These are phyloP conservation scores for Scaptodrosophila latifasciaeformis DNA, from an alignment of 2,888 invertebrate genomes.

Conservation along the genomic window DNA sequence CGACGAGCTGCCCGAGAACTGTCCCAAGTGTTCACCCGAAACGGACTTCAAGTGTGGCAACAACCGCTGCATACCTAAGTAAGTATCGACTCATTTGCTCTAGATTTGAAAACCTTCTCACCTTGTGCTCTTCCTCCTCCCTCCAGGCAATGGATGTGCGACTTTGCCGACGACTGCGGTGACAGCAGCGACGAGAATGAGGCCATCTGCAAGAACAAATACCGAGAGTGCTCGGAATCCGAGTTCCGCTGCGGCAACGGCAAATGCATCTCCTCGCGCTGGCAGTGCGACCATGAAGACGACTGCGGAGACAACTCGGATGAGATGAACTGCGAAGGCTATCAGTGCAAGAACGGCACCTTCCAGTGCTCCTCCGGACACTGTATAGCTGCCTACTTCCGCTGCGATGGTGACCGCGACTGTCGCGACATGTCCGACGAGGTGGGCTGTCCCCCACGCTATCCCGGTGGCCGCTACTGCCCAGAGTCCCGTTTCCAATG, in stretches of 20 bases:
- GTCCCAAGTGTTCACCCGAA: conserved; percentile 89
- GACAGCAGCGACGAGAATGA: conserved; percentile 94
- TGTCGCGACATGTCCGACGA: conserved; percentile 94
- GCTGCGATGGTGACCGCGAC: conserved; percentile 92
- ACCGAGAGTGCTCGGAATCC: conserved; percentile 94
- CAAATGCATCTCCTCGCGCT: conserved; percentile 92
- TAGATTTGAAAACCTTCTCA: neutral
- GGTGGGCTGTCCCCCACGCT: conserved; percentile 90
- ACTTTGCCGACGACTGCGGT: conserved; percentile 97
- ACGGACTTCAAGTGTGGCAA: conserved; percentile 96
- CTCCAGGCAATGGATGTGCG: conserved; percentile 89
- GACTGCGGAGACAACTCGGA: conserved; percentile 97
- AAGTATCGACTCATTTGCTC: conserved; percentile 27
- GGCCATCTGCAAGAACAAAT: conserved; percentile 85
- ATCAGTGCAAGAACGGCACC: conserved; percentile 90
- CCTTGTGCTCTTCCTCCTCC: too few species aligned
- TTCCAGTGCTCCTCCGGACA: conserved; percentile 96
- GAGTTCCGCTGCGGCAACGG: conserved; percentile 92
- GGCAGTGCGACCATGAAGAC: conserved; percentile 97
- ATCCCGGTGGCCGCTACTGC: conserved; percentile 91
- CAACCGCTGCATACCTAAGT: conserved; percentile 88
- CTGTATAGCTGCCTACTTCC: conserved; percentile 91
- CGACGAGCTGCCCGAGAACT: conserved; percentile 93
- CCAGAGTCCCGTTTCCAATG: conserved; percentile 94
- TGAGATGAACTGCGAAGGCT: conserved; percentile 87